Conservation (phyloP, 2,888 invertebrate species). For the Xestia ashworthii region DNA sequence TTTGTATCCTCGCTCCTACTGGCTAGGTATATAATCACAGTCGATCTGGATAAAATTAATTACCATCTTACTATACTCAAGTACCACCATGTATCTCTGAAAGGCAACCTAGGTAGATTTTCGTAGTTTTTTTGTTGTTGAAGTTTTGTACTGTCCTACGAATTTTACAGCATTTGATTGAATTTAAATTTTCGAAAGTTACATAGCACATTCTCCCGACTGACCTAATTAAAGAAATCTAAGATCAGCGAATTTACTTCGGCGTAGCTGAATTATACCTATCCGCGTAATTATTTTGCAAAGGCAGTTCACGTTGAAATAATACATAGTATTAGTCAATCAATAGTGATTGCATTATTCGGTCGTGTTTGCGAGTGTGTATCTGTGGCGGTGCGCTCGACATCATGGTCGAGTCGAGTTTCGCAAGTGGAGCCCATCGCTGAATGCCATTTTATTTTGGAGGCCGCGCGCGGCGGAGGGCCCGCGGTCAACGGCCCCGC, state of each 20-base stretch:
- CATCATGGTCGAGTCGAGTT: conserved; percentile 86
- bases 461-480: conserved; percentile 89
- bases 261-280: conserved; percentile 4
- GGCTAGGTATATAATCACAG: conserved; percentile 71
- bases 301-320: conserved; percentile 52
- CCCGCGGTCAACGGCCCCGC: conserved; percentile 90
- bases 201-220: background rate
- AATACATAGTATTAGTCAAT: conserved; percentile 68
- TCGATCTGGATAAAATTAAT: conserved; percentile 25
- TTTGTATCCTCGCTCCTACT: conserved; percentile 67
- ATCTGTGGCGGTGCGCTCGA: conserved; percentile 77
- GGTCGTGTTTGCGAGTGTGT: conserved; percentile 71
- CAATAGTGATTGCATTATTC: conserved; percentile 79
- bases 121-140: background rate
- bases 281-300: conserved; percentile 29
- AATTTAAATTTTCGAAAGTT: background rate
- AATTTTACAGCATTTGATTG: background rate
- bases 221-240: conserved; percentile 19
- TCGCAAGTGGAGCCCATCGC: conserved; percentile 90
- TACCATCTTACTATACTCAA: background rate
- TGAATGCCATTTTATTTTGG: conserved; percentile 90
- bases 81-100: background rate
- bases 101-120: background rate
- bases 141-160: background rate
- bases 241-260: background rate